phyloP scores from a whole-genome alignment of 2,888 invertebrate genomes.

The Ceriagrion tenellum region DNA sequence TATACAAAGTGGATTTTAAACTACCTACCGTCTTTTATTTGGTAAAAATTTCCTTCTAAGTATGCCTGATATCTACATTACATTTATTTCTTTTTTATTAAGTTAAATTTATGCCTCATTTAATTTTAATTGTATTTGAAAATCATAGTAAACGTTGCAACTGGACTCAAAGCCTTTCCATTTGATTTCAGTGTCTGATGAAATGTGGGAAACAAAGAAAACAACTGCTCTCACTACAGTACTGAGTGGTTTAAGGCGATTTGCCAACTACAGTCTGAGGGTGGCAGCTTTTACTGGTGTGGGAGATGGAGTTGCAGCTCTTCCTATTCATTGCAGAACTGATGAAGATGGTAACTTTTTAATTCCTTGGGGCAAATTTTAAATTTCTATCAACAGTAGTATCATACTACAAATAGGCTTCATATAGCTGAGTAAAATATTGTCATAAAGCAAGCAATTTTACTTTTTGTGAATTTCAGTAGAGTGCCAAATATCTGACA shows the following conservation, averaged over 20 bases:
- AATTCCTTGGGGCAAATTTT: background rate
- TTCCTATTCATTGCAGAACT: constrained; percentile 78
- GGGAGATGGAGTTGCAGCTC: constrained; percentile 77
- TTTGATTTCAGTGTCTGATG: constrained; percentile 43
- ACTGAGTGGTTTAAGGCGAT: constrained; percentile 76
- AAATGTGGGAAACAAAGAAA: constrained; percentile 74
- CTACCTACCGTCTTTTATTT: no score
- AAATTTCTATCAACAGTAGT: background rate
- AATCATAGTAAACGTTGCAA: no score
- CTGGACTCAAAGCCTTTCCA: background rate
- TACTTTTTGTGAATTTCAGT: background rate
- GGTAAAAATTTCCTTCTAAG: no score
- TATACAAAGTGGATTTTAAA: no score
- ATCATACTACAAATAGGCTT: no score
- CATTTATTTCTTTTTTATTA: no score
- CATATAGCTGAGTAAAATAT: no score
- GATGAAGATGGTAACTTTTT: constrained; percentile 78
- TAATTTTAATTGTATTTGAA: no score
- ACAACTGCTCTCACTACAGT: constrained; percentile 74
- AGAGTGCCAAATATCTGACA: no score
- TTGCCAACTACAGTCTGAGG: constrained; percentile 78
- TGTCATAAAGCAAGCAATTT: no score
- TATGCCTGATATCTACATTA: no score
- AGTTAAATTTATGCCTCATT: no score
- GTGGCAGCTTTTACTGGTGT: constrained; percentile 78